A percentile compares a stretch with the other conserved stretches of the same genome.
Evolutionary conservation across 2,888 invertebrate species (phyloP).

Genomic region (Gymnoscelis rufifasciata): DNA sequence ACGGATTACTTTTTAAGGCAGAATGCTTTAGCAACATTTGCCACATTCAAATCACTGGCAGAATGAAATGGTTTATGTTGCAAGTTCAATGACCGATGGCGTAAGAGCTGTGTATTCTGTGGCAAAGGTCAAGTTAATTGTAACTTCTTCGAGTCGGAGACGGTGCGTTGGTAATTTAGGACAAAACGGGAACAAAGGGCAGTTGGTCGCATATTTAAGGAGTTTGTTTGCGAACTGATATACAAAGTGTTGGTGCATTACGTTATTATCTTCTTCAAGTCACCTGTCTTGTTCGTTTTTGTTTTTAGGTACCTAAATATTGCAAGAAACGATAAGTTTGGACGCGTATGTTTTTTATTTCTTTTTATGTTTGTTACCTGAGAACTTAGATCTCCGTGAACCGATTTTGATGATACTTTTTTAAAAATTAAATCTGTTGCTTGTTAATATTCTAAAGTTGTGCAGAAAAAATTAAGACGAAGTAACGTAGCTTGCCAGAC

Average conservation of each 20-base stretch:
- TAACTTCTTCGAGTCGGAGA: conserved; percentile 29
- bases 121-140: conserved; percentile 51
- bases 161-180: conserved; percentile 10
- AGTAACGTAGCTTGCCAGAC: too few relatives aligned
- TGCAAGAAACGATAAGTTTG: too few relatives aligned
- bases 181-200: conserved; percentile 20
- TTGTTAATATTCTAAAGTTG: too few relatives aligned
- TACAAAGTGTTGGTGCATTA: neutral
- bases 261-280: neutral
- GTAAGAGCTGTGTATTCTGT: conserved; percentile 12
- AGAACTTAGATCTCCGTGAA: too few relatives aligned
- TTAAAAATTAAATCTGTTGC: too few relatives aligned
- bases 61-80: conserved; percentile 17
- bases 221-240: conserved; percentile 13
- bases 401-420: too few relatives aligned
- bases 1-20: conserved; percentile 11
- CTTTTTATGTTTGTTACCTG: too few relatives aligned
- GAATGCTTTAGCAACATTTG: conserved; percentile 2
- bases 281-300: neutral
- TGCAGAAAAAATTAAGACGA: too few relatives aligned
- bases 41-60: conserved; percentile 3
- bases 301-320: too few relatives aligned
- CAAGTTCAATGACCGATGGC: conserved; percentile 43
- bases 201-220: conserved; percentile 7
- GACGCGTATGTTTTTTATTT: too few relatives aligned